A percentile compares a stretch with the other conserved stretches of the same genome.
phyloP scores from a whole-genome alignment of 1,140 invertebrate genomes.

The Zaprionus kolodkinae region DNA sequence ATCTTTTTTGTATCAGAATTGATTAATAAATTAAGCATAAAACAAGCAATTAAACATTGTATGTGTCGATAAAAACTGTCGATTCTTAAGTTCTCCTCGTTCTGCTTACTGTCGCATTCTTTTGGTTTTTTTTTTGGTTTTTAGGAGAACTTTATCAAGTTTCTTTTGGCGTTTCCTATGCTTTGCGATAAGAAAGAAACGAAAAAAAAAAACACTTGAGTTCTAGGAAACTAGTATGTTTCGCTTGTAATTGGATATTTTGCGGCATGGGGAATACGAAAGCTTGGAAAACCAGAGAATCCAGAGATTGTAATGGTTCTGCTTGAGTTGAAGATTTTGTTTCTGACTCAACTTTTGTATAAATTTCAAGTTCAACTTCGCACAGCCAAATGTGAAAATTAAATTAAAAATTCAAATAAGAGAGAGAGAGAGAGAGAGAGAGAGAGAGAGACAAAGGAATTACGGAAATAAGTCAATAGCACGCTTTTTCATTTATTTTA shows the following conservation, averaged over 20 bases:
- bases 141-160: slow-evolving; percentile 21
- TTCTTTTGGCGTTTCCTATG: slow-evolving; percentile 3
- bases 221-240: slow-evolving; percentile 47
- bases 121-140: too few relatives aligned
- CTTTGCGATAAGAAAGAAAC: slow-evolving; percentile 30
- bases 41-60: slow-evolving; percentile 15
- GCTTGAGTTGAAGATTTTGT: neutral
- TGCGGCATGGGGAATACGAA: neutral
- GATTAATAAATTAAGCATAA: slow-evolving; percentile 27
- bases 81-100: neutral
- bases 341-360: neutral
- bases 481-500: too few relatives aligned
- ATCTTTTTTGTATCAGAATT: neutral
- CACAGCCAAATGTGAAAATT: slow-evolving; percentile 47
- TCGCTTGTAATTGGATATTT: slow-evolving; percentile 52
- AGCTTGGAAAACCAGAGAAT: too few relatives aligned
- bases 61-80: neutral
- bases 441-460: slow-evolving; percentile 28
- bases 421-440: slow-evolving; percentile 9
- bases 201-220: slow-evolving; percentile 36
- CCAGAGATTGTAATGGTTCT: neutral
- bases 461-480: slow-evolving; percentile 9
- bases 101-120: slow-evolving; percentile 4
- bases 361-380: slow-evolving; percentile 26
- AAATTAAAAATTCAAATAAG: slow-evolving; percentile 42